phyloP scores from a whole-genome alignment of 2,113 vertebrate genomes.

The Pterocles burchelli region DNA sequence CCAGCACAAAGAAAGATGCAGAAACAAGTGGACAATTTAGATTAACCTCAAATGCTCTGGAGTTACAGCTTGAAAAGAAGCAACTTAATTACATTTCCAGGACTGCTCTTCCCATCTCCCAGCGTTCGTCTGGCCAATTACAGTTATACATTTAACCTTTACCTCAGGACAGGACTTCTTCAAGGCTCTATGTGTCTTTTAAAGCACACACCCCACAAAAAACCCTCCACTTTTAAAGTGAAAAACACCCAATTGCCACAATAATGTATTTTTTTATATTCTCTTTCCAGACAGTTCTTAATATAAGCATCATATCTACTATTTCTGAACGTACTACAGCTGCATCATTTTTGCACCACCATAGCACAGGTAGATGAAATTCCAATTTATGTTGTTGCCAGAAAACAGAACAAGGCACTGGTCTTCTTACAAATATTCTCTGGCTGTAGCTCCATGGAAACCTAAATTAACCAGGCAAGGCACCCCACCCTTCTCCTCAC shows the following conservation, averaged over 20 bases:
- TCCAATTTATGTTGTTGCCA: background rate
- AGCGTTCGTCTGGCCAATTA: background rate
- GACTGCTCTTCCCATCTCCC: background rate
- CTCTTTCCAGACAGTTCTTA: background rate
- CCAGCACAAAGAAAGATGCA: background rate
- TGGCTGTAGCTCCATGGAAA: background rate
- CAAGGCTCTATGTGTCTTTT: background rate
- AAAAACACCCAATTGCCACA: background rate
- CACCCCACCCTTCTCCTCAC: background rate
- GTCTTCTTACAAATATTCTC: background rate
- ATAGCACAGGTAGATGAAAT: background rate
- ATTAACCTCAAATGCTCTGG: background rate
- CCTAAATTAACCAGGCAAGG: background rate
- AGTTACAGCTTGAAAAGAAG: background rate
- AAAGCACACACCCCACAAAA: background rate
- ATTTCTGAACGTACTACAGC: background rate
- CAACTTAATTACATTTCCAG: background rate
- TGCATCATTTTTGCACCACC: background rate
- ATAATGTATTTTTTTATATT: background rate
- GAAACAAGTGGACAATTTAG: background rate
- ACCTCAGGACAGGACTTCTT: background rate
- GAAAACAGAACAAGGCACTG: background rate
- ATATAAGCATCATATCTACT: background rate
- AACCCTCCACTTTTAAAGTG: accelerated
- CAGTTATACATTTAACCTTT: background rate